phyloP scores from a whole-genome alignment of 2,888 invertebrate species.

The Nemotelus pantherinus region DNA sequence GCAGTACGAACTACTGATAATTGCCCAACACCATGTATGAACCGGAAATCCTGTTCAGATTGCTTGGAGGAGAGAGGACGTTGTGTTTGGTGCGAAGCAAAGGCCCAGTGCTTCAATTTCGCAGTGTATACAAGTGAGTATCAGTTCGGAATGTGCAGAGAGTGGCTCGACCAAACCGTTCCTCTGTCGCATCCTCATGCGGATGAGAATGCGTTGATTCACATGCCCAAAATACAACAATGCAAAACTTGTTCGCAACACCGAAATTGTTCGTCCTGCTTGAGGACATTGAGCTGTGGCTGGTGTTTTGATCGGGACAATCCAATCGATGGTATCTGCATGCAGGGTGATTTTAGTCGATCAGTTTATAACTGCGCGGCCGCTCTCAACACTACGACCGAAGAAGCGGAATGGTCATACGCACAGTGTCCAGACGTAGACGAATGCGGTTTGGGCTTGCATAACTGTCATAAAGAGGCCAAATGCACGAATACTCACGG shows the following conservation, averaged over 20 bases:
- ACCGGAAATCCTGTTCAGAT: slow-evolving; percentile 78
- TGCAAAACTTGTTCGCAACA: slow-evolving; percentile 84
- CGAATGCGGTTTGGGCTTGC: slow-evolving; percentile 87
- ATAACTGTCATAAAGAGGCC: slow-evolving; percentile 91
- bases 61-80: slow-evolving; percentile 87
- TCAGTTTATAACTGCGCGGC: slow-evolving; percentile 78
- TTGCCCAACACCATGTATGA: slow-evolving; percentile 85
- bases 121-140: slow-evolving; percentile 95
- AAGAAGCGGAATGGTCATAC: slow-evolving; percentile 88
- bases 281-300: slow-evolving; percentile 88
- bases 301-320: slow-evolving; percentile 93
- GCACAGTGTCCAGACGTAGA: slow-evolving; percentile 93
- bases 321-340: slow-evolving; percentile 86
- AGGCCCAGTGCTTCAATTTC: slow-evolving; percentile 91
- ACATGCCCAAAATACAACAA: slow-evolving; percentile 69
- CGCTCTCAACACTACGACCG: slow-evolving; percentile 71
- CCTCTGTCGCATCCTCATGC: slow-evolving; percentile 58
- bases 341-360: slow-evolving; percentile 86
- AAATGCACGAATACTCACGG: slow-evolving; percentile 92
- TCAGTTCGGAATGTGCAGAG: slow-evolving; percentile 90
- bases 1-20: slow-evolving; percentile 71
- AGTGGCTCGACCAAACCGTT: slow-evolving; percentile 88
- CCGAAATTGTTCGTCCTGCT: slow-evolving; percentile 80
- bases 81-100: slow-evolving; percentile 96
- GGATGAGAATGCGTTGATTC: slow-evolving; percentile 49